Evolutionary conservation across 2,888 invertebrate genomes (phyloP), one percentile per base, ranked within the genome.

Genomic region (Platycheirus rosarum): DNA sequence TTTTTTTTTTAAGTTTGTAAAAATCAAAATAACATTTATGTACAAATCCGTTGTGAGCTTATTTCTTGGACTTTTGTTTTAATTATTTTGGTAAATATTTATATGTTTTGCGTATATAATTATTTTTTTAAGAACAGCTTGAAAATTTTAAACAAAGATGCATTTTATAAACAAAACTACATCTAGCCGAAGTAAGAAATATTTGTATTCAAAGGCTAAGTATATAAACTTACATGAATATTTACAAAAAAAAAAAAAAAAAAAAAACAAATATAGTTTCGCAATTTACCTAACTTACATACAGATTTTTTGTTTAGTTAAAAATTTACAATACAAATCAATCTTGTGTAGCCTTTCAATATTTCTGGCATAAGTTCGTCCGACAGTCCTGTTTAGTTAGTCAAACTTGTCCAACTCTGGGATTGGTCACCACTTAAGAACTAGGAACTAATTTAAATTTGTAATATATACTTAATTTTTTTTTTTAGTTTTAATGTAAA

Each of bases 381-480:
- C 76, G 77, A 68, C 68, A 73, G 77, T 77, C 77, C 82, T 77
- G 66, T 71, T 40, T 53, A 76, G 40, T 66, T 53, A 62, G 66
- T 71, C 75, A 80, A 75, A 66, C 75, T 57, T 60, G 20, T 75
- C 69, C 74, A 71, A 62, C 71, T 71, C 57, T 70, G 70, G 49
- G 51, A 63, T 80, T 80, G 80, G 80, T 76, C 80, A 76, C 75
- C 53, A 48, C 75, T 80, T 80, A 80, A 66, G 46, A 80, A 75
- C 80, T 80, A 82, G 82, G 82, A 82, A 82, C 82, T 82, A 77
- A 80, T 70, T 80, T 75, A 66, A 79, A 79, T 79, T 79, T 74
- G 68, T 79, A 57, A 60, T 66, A 23, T 51, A 26, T 57, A 23
- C n/a, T n/a, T 46, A 26, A n/a, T 23, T 57, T 49, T 49, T 7